Conservation (phyloP, 2,888 invertebrate genomes). For the Zelleria hepariella region DNA sequence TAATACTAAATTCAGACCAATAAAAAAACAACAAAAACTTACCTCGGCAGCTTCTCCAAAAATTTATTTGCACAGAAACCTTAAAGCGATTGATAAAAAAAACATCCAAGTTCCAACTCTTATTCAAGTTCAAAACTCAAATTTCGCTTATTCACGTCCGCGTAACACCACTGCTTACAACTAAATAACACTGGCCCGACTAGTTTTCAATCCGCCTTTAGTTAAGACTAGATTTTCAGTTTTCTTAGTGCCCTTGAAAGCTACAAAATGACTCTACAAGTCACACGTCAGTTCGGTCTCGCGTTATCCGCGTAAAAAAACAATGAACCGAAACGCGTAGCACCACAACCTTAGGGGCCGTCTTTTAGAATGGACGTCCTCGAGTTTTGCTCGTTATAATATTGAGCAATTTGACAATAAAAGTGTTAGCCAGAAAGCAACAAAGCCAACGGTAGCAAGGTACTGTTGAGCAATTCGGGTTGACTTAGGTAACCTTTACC, state of each 20-base stretch:
- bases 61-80: not conserved
- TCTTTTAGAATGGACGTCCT: not conserved
- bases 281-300: not conserved
- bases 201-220: too few species aligned
- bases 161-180: not conserved
- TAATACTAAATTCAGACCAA: too few species aligned
- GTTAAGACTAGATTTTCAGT: too few species aligned
- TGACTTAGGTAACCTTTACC: not conserved
- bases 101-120: not conserved
- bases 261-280: not conserved
- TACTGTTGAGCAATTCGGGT: not conserved
- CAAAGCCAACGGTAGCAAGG: not conserved
- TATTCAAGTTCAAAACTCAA: not conserved
- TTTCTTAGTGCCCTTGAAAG: not conserved
- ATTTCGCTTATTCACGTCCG: not conserved
- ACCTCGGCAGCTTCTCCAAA: not conserved
- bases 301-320: not conserved
- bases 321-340: not conserved
- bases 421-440: not conserved
- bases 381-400: not conserved
- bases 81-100: not conserved
- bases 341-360: not conserved
- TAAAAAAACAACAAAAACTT: not conserved
- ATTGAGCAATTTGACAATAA: not conserved
- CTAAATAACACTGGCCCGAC: not conserved